These are phyloP conservation scores for Centropristis striata DNA, from an alignment of 2,113 vertebrate species.

Conservation along the genomic window DNA sequence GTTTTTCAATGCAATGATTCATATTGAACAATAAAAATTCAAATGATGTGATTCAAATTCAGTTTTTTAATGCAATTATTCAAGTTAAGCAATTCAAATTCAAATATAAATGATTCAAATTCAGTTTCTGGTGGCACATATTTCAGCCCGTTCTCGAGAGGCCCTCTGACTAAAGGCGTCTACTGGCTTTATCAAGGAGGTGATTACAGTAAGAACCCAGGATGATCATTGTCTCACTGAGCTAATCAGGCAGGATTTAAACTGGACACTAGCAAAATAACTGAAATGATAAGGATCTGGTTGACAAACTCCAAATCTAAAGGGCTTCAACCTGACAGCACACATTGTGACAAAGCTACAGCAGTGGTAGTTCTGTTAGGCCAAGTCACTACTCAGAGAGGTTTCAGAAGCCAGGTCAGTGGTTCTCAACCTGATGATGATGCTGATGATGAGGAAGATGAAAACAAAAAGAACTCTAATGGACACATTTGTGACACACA, in stretches of 20 bases:
- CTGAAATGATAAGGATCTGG: neutral
- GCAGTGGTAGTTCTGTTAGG: constrained; percentile 6
- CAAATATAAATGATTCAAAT: too few species aligned
- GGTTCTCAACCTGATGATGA: constrained; percentile 55
- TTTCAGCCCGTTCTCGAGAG: too few species aligned
- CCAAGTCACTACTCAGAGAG: constrained; percentile 31
- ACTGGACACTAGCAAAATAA: neutral
- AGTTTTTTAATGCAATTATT: too few species aligned
- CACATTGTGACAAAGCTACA: constrained; percentile 27
- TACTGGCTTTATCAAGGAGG: neutral
- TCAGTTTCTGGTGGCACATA: too few species aligned
- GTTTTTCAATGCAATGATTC: too few species aligned
- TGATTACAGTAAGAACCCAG: neutral
- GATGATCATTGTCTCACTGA: neutral
- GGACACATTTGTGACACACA: too few species aligned
- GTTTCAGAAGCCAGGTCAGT: constrained; percentile 33
- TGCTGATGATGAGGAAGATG: neutral
- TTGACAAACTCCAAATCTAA: constrained; percentile 3
- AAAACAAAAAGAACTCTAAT: too few species aligned
- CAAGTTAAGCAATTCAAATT: too few species aligned
- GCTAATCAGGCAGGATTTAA: neutral
- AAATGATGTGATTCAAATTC: too few species aligned
- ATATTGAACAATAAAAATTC: too few species aligned
- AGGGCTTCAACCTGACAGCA: constrained; percentile 12
- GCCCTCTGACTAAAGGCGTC: constrained; percentile 7